Conservation (phyloP, 2,888 invertebrate genomes). For the Tetanocera ferruginea region DNA sequence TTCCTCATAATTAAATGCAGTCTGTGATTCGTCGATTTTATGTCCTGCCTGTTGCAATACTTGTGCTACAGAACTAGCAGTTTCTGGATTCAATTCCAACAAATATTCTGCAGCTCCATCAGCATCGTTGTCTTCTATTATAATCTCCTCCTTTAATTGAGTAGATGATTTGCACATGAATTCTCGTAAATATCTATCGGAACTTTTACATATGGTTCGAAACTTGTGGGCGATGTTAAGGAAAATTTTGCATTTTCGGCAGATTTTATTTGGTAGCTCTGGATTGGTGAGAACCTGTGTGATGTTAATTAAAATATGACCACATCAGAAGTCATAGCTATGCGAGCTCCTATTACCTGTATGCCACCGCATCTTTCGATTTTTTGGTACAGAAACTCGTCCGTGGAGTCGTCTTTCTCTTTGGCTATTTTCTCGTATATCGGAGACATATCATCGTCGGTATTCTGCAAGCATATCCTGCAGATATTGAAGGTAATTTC, state of each 20-base stretch:
- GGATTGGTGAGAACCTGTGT: conserved; percentile 56
- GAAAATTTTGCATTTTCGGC: conserved; percentile 53
- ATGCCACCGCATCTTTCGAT: conserved; percentile 64
- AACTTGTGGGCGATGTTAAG: conserved; percentile 65
- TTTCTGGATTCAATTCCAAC: conserved; percentile 24
- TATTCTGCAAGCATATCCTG: conserved; percentile 62
- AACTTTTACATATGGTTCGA: conserved; percentile 64
- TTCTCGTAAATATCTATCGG: conserved; percentile 62
- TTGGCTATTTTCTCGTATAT: conserved; percentile 56
- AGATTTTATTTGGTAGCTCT: conserved; percentile 65
- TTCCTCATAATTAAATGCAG: conserved; percentile 32
- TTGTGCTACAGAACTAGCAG: conserved; percentile 18
- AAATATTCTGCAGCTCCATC: conserved; percentile 31
- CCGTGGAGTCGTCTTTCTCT: conserved; percentile 36
- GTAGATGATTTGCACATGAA: conserved; percentile 50
- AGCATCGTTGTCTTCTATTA: conserved; percentile 46
- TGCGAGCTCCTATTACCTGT: conserved; percentile 51
- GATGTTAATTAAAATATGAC: background rate
- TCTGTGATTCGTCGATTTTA: conserved; percentile 21
- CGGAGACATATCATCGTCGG: conserved; percentile 57
- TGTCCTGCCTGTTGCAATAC: conserved; percentile 36
- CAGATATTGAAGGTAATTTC: conserved; percentile 55
- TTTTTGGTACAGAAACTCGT: conserved; percentile 55
- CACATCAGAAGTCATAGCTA: background rate
- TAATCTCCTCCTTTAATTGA: conserved; percentile 41